Base-by-base conservation (phyloP, 1,140 invertebrate genomes). In the Panagrolaimus sp. region DNA sequence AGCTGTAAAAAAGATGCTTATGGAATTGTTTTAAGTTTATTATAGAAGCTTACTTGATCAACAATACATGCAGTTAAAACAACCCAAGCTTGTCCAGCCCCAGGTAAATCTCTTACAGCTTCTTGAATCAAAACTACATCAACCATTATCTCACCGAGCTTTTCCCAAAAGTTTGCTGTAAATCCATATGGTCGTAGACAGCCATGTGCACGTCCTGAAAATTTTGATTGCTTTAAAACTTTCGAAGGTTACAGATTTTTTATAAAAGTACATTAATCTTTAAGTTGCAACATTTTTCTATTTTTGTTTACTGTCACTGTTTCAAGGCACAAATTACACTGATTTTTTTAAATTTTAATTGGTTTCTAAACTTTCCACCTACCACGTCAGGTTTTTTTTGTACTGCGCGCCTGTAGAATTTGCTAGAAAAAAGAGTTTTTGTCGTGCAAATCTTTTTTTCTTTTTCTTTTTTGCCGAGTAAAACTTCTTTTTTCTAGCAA, bases 71-170 rank as follows among this genome's bases (percentile, higher is more conserved):
- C 80, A 5, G 81, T 83, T 23, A 82, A 67, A 38, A 83, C 73
- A 0, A 82, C 80, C 80, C 81, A 82, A 14, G 80, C 80, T 38
- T 83, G 81, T 31, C 79, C 78, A 23, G 80, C 80, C 31, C 80
- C 80, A 5, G 80, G 79, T n/a, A 81, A 72, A 63, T 81, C 79
- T 31, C 79, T 64, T 0, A 81, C 79, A 1, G 79, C 79, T 65
- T 81, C 79, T 63, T 81, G 77, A 44, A 61, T 61, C 63, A 82
- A 64, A 23, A 82, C 80, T 20, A 82, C 81, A 66, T 82, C 80
- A 61, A 82, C 79, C n/a, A 83, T 79, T 1, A 71, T 71, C 64
- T 82, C 80, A 48, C 80, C 80, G 20, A 82, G 66, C 61, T 79
- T 80, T 46, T 82, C 80, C 80, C 80, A 82, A 23, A 80, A 72